Evolutionary conservation across 2,797 vertebrate genomes (phyloP).

Genomic region (Brotula barbata): DNA sequence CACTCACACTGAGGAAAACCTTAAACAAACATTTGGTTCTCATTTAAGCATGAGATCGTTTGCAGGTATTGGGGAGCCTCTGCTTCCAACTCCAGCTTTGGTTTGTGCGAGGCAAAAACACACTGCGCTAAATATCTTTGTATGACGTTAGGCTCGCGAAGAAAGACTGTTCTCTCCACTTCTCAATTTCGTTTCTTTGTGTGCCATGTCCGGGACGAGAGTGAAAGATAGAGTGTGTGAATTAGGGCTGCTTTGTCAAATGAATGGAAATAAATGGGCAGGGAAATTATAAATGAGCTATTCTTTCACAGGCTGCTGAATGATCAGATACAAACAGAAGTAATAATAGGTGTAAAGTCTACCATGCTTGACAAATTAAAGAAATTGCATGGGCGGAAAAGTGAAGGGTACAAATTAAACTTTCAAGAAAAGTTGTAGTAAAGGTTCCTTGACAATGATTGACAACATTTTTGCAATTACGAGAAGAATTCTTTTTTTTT

Average conservation of each 20-base stretch:
- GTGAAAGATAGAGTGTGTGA: conserved; percentile 9
- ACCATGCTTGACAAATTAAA: conserved; percentile 14
- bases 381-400: conserved; percentile 17
- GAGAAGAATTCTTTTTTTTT: not conserved
- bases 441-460: not conserved
- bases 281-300: not conserved
- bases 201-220: not conserved
- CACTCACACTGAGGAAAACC: conserved; percentile 69
- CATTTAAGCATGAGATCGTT: conserved; percentile 64
- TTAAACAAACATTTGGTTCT: conserved; percentile 82
- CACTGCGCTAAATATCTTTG: not conserved
- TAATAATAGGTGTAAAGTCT: conserved; percentile 18
- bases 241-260: conserved; percentile 1
- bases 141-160: conserved; percentile 32
- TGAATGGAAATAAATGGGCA: not conserved
- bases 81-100: conserved; percentile 36
- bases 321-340: conserved; percentile 8
- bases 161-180: conserved; percentile 15
- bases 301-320: conserved; percentile 5
- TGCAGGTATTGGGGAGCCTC: conserved; percentile 35
- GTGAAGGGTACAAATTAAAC: not conserved
- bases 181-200: conserved; percentile 5
- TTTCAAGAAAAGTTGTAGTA: not conserved
- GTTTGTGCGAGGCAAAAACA: conserved; percentile 30
- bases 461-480: not conserved